Percentiles rank a stretch among this genome's conserved stretches.
Evolutionary conservation across 1,140 invertebrate genomes (phyloP).

Genomic region (Mizuhopecten yessoensis): DNA sequence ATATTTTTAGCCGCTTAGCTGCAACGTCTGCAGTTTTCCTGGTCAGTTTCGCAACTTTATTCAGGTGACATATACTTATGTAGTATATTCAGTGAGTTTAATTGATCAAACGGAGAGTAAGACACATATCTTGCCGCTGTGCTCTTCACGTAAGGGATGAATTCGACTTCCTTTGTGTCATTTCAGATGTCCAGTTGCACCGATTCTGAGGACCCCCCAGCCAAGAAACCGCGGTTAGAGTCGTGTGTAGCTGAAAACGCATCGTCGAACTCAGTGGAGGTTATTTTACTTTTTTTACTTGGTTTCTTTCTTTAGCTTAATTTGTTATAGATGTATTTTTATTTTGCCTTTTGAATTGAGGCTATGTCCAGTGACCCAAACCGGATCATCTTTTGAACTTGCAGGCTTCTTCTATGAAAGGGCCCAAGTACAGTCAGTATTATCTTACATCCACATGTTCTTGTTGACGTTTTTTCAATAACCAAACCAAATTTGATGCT

Average conservation of each 20-base stretch:
- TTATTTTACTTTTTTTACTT: not conserved
- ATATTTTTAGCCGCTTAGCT: slow-evolving; percentile 55
- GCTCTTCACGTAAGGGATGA: not conserved
- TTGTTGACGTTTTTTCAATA: too few species aligned
- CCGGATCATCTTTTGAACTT: not conserved
- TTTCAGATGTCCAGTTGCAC: slow-evolving; percentile 81
- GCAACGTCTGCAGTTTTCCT: slow-evolving; percentile 49
- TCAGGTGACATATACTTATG: not conserved
- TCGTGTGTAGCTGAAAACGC: slow-evolving; percentile 61
- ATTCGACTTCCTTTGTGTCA: slow-evolving; percentile 54
- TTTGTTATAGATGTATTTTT: not conserved
- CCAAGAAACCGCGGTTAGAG: slow-evolving; percentile 78
- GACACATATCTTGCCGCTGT: not conserved
- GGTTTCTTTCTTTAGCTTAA: not conserved
- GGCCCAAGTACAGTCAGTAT: too few species aligned
- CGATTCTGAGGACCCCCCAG: slow-evolving; percentile 77
- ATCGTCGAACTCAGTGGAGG: slow-evolving; percentile 63
- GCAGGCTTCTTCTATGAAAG: too few species aligned
- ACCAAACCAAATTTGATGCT: too few species aligned
- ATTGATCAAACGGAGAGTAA: not conserved
- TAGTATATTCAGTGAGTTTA: slow-evolving; percentile 3
- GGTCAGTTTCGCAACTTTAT: not conserved
- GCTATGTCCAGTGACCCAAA: not conserved
- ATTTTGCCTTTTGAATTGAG: not conserved
- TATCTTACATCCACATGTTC: too few species aligned